A percentile compares a stretch with the other conserved stretches of the same genome.
phyloP scores from a whole-genome alignment of 2,797 vertebrate genomes.

The Thamnophis elegans region DNA sequence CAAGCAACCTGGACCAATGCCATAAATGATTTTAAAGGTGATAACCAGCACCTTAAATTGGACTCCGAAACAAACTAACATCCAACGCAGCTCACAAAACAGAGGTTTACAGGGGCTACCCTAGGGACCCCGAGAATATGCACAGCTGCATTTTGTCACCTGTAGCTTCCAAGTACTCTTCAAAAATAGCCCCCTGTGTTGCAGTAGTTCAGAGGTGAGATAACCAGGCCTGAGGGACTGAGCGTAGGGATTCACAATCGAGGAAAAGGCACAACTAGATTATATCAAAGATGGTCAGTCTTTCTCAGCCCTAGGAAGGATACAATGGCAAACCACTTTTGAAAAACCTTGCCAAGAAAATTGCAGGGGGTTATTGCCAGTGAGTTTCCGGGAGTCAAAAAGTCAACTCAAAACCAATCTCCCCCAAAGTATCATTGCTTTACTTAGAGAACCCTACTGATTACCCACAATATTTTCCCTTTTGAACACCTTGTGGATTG shows the following conservation, averaged over 20 bases:
- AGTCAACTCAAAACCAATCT: neutral
- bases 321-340: neutral
- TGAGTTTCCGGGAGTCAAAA: neutral
- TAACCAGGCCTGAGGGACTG: neutral
- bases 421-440: neutral
- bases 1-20: neutral
- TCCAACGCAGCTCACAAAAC: neutral
- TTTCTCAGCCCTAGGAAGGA: neutral
- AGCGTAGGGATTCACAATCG: neutral
- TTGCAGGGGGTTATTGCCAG: neutral
- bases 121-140: neutral
- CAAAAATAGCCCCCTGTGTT: neutral
- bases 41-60: neutral
- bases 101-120: neutral
- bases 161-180: neutral
- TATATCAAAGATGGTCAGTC: neutral
- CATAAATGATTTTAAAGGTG: neutral
- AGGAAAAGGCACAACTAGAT: neutral
- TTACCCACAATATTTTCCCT: neutral
- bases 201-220: neutral
- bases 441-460: neutral
- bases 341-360: neutral
- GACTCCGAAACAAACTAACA: neutral
- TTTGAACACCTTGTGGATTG: neutral
- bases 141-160: neutral